Conservation (phyloP, 1,140 invertebrate species). For the Dreissena polymorpha region DNA sequence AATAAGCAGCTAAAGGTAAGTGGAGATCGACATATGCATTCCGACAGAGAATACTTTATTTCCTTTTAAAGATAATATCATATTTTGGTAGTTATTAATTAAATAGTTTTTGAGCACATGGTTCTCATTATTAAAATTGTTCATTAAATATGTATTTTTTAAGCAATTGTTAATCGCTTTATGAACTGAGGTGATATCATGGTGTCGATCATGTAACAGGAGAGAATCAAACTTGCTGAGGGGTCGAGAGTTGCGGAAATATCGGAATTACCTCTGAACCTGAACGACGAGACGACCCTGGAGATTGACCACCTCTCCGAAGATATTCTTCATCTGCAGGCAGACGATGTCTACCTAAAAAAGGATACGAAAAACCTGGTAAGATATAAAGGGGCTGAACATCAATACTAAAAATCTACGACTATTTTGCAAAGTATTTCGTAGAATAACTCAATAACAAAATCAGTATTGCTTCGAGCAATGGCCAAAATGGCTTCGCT, state of each 20-base stretch:
- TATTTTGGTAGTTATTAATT: no score
- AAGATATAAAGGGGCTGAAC: neutral
- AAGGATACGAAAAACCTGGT: constrained; percentile 58
- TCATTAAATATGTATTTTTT: no score
- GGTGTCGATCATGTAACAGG: constrained; percentile 47
- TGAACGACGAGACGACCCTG: constrained; percentile 76
- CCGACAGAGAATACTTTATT: no score
- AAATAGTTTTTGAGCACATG: no score
- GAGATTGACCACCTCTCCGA: constrained; percentile 75
- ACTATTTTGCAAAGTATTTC: no score
- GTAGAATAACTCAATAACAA: no score
- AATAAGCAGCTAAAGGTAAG: constrained; percentile 63
- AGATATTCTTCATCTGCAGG: constrained; percentile 58
- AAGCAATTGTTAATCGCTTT: neutral
- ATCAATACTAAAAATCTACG: no score
- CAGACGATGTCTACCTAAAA: constrained; percentile 59
- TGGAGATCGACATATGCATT: neutral
- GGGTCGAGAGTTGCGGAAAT: constrained; percentile 48
- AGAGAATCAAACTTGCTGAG: constrained; percentile 54
- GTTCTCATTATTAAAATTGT: no score
- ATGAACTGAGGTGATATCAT: neutral
- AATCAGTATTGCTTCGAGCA: no score
- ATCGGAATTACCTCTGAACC: constrained; percentile 63
- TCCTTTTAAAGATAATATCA: no score
- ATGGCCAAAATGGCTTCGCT: no score